Percentiles rank a stretch among this genome's conserved stretches.
Evolutionary conservation across 2,113 vertebrate genomes (phyloP).

Genomic region (Albula glossodonta): DNA sequence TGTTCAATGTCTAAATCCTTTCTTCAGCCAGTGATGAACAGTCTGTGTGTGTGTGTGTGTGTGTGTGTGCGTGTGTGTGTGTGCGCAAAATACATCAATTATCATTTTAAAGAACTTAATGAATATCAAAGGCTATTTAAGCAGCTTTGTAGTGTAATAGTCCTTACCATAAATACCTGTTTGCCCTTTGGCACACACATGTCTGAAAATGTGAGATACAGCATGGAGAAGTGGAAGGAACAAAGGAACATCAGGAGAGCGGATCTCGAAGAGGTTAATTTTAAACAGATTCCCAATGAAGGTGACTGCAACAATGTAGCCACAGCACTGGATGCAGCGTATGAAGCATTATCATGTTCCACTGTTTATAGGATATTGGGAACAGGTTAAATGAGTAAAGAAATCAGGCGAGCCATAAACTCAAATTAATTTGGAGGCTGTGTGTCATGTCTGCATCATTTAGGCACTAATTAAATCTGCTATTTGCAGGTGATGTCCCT

Average conservation of each 20-base stretch:
- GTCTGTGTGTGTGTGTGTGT: slow-evolving; percentile 37
- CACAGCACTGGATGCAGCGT: no score
- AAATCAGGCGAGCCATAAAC: neutral
- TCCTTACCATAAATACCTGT: slow-evolving; percentile 54
- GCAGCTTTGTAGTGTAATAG: slow-evolving; percentile 77
- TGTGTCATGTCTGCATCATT: slow-evolving; percentile 77
- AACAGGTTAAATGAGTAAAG: neutral
- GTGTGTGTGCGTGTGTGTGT: neutral
- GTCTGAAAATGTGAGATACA: slow-evolving; percentile 33
- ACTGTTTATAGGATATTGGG: no score
- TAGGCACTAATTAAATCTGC: slow-evolving; percentile 82
- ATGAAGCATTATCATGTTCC: no score
- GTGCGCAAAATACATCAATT: slow-evolving; percentile 55
- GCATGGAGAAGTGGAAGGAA: neutral
- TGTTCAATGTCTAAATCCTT: slow-evolving; percentile 79
- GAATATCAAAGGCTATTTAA: slow-evolving; percentile 81
- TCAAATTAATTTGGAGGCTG: slow-evolving; percentile 62
- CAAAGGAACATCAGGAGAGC: no score
- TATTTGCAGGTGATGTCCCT: slow-evolving; percentile 84
- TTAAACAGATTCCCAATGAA: neutral
- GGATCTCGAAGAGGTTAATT: no score
- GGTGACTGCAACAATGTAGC: neutral
- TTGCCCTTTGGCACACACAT: slow-evolving; percentile 32
- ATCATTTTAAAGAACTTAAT: slow-evolving; percentile 81
- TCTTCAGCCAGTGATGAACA: slow-evolving; percentile 80